Percentiles rank a stretch among this genome's conserved stretches.
These are phyloP conservation scores for Hemibagrus wyckioides DNA, from an alignment of 2,113 vertebrate species.

Conservation along the genomic window DNA sequence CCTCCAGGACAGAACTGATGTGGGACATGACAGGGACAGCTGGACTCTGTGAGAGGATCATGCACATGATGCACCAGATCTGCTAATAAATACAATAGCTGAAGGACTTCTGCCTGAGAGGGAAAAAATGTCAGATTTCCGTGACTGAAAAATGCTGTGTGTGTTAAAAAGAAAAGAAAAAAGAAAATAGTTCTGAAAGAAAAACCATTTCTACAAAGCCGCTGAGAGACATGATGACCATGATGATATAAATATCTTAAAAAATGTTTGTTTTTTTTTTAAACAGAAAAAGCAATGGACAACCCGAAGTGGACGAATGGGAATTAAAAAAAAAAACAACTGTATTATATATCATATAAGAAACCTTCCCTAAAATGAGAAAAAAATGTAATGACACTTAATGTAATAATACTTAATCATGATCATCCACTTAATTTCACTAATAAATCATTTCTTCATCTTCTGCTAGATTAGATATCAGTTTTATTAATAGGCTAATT, in stretches of 20 bases:
- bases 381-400: constrained; percentile 21
- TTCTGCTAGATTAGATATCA: constrained; percentile 34
- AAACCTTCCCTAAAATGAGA: constrained; percentile 59
- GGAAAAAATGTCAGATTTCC: background rate
- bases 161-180: no score
- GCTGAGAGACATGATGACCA: background rate
- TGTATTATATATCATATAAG: constrained; percentile 69
- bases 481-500: constrained; percentile 39
- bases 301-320: constrained; percentile 68
- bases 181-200: background rate
- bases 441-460: constrained; percentile 27
- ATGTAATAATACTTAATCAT: constrained; percentile 22
- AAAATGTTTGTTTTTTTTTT: constrained; percentile 46
- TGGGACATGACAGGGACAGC: background rate
- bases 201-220: background rate
- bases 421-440: background rate
- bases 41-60: background rate
- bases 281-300: constrained; percentile 54
- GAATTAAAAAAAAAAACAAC: constrained; percentile 64
- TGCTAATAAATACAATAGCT: background rate
- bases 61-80: background rate
- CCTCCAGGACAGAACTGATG: background rate
- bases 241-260: background rate
- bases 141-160: constrained; percentile 1
- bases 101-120: background rate